Evolutionary conservation across 37 sponge, comb jelly and placozoan species (phyloP).

Genomic region (Halisarca cf. caerulea): DNA sequence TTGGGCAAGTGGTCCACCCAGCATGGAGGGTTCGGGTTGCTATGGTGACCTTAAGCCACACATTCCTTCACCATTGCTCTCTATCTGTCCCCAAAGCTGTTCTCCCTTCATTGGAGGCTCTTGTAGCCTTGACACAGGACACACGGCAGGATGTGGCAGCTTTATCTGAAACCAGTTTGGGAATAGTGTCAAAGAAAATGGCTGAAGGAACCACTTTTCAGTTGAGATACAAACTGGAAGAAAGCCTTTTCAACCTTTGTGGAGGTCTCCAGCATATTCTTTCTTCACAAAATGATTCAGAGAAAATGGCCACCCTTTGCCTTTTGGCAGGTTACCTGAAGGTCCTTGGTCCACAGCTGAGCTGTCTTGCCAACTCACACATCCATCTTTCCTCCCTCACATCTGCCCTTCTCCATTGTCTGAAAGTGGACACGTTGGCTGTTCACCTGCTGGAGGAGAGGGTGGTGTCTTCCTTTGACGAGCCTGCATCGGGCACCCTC

Average conservation of each 20-base stretch:
- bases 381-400: slow-evolving; percentile 58
- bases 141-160: not conserved
- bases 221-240: slow-evolving; percentile 32
- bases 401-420: slow-evolving; percentile 48
- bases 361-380: slow-evolving; percentile 42
- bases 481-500: not conserved
- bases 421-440: slow-evolving; percentile 36
- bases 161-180: not conserved
- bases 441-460: slow-evolving; percentile 16
- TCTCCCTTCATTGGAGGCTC: slow-evolving; percentile 39
- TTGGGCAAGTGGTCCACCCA: slow-evolving; percentile 26
- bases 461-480: not conserved
- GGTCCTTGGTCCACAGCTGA: slow-evolving; percentile 49
- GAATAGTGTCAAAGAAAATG: not conserved
- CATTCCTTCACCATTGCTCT: slow-evolving; percentile 45
- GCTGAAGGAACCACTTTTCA: not conserved
- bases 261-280: slow-evolving; percentile 4
- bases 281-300: slow-evolving; percentile 23
- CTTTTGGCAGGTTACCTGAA: slow-evolving; percentile 64
- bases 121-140: slow-evolving; percentile 50
- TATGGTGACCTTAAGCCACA: slow-evolving; percentile 45
- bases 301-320: slow-evolving; percentile 54
- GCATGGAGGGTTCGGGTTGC: slow-evolving; percentile 58
- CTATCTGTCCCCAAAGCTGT: not conserved
- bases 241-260: slow-evolving; percentile 35